A percentile compares a stretch with the other conserved stretches of the same genome.
phyloP scores from a whole-genome alignment of 1,140 invertebrate genomes.

The Magallana angulata region DNA sequence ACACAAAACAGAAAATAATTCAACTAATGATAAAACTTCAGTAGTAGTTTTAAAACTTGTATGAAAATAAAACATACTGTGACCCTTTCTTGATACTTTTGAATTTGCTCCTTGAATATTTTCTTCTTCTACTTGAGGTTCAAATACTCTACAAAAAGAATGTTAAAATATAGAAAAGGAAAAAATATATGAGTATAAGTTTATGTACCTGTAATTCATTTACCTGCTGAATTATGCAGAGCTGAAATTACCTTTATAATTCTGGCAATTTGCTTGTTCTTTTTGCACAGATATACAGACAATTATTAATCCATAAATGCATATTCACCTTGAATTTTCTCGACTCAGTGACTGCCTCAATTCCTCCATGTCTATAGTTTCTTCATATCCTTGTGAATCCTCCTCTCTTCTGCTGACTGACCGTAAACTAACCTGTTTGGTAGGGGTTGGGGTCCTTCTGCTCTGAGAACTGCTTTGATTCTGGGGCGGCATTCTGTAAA shows the following conservation, averaged over 20 bases:
- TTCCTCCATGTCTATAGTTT: constrained; percentile 40
- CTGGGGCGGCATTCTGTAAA: background rate
- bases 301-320: background rate
- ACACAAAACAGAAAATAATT: no score
- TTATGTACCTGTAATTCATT: no score
- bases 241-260: no score
- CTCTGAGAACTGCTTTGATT: background rate
- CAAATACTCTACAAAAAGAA: background rate
- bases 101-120: constrained; percentile 1
- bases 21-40: no score
- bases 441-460: constrained; percentile 64
- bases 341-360: constrained; percentile 36
- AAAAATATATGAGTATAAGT: background rate
- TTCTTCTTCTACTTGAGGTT: background rate
- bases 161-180: background rate
- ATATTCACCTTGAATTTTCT: constrained; percentile 37
- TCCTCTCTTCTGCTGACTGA: constrained; percentile 62
- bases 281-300: background rate
- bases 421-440: constrained; percentile 64
- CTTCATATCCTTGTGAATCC: constrained; percentile 52
- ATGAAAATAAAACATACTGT: background rate
- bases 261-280: no score
- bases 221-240: no score
- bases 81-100: background rate
- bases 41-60: no score